Base-by-base conservation (phyloP, 2,888 invertebrate species). In the Stenichneumon culpator region DNA sequence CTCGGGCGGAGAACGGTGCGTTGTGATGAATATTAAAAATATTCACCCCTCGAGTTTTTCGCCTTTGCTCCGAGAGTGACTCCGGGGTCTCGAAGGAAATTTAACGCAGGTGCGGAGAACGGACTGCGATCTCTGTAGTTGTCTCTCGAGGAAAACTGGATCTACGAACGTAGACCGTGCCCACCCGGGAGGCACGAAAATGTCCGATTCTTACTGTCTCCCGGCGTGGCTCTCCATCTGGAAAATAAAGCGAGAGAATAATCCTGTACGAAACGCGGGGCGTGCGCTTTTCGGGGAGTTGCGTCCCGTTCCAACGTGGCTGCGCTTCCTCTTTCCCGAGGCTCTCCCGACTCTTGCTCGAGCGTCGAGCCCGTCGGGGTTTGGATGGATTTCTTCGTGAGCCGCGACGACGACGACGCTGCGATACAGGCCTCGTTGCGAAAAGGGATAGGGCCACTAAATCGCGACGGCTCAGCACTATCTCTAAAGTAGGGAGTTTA, bases 391-490 rank as follows among this genome's bases (percentile, higher is more conserved):
- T 60, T 67, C 75, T 67, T 11, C 65, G 65, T 22, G 19, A 60
- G 50, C 44, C 14, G 19, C 32, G 19, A 47, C 28, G 32, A 52
- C 50, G 28, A n/a, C 11, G 19, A 44, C 19, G 22, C 1, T 25
- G 75, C 19, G 39, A 28, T 50, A 16, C 52, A 11, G 57, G 36
- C 28, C 25, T 60, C 36, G 57, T 19, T 36, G 60, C 47, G 47
- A 14, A 47, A 28, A 39, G 63, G 50, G 52, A 70, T 72, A 65
- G 73, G 75, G 74, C 78, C 79, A 82, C 79, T 88, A 88, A 89
- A 89, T 88, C 84, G 87, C 88, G 86, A 87, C 87, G 87, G 86
- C 83, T 89, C 88, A 82, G 88, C 88, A 83, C 52, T 65, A 39
- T 67, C 22, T 16, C 36, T 52, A 52, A 52, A 77, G 75, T 67